phyloP scores from a whole-genome alignment of 2,888 invertebrate species.

The Lathronympha strigana region DNA sequence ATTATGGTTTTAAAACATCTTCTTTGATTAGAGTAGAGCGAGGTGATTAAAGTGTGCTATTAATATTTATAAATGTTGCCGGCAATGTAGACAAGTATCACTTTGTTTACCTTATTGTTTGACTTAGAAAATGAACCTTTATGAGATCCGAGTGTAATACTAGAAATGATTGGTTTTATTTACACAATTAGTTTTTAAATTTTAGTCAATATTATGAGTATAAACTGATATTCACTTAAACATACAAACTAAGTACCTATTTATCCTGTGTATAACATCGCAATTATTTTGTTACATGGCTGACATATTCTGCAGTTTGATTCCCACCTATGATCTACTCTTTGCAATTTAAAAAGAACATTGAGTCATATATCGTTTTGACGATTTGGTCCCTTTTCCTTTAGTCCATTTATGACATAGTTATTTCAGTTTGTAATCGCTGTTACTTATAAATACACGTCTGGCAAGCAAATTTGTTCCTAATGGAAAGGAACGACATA shows the following conservation, averaged over 20 bases:
- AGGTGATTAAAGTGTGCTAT: conserved; percentile 4
- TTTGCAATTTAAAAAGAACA: too few species aligned
- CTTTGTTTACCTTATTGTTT: conserved; percentile 10
- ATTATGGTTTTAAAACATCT: too few species aligned
- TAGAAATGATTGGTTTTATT: not conserved
- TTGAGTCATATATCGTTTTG: too few species aligned
- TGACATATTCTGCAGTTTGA: too few species aligned
- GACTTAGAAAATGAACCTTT: not conserved
- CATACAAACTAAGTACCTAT: too few species aligned
- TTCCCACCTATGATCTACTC: too few species aligned
- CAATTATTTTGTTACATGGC: not conserved
- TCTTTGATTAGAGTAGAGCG: conserved; percentile 3
- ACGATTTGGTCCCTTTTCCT: too few species aligned
- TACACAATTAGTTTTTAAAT: not conserved
- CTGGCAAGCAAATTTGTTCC: too few species aligned
- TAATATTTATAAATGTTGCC: conserved; percentile 21
- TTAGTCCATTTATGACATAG: too few species aligned
- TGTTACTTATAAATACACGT: too few species aligned
- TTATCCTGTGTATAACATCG: not conserved
- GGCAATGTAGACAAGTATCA: not conserved
- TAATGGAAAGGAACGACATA: too few species aligned
- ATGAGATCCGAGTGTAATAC: not conserved
- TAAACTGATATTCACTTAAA: not conserved
- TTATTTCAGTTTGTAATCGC: too few species aligned
- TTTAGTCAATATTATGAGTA: not conserved